A percentile compares a stretch with the other conserved stretches of the same genome.
Evolutionary conservation across 2,113 vertebrate genomes (phyloP).

Genomic region (Seriola quinqueradiata): DNA sequence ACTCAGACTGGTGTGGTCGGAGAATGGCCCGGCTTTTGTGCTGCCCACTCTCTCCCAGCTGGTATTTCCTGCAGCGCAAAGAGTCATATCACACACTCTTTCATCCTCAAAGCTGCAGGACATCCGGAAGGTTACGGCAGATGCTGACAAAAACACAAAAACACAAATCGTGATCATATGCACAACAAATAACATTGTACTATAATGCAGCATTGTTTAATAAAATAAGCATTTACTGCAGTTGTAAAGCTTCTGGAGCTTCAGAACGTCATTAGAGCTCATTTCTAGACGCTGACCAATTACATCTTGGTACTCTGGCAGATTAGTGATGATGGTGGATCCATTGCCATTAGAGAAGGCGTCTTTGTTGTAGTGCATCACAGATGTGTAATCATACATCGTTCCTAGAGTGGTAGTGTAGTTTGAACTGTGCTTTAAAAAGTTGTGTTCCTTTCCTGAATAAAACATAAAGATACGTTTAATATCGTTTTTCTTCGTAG

Average conservation of each 20-base stretch:
- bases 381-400: neutral
- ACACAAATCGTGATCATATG: neutral
- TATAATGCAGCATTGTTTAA: neutral
- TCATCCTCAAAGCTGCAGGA: conserved; percentile 4
- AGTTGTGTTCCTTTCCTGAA: neutral
- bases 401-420: neutral
- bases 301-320: neutral
- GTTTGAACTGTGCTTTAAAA: neutral
- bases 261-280: neutral
- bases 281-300: neutral
- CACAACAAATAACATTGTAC: neutral
- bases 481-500: neutral
- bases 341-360: neutral
- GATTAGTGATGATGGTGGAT: neutral
- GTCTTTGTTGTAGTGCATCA: neutral
- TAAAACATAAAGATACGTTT: neutral
- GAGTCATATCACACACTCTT: neutral
- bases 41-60: neutral
- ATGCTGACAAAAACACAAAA: conserved; percentile 1
- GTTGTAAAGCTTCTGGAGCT: neutral
- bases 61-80: neutral
- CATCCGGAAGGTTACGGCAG: neutral
- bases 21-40: neutral
- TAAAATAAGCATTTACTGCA: neutral
- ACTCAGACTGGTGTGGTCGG: neutral